Evolutionary conservation across 2,113 vertebrate species (phyloP), one percentile per base, ranked within the genome.

Genomic region (Poeciliopsis turrubarensis): DNA sequence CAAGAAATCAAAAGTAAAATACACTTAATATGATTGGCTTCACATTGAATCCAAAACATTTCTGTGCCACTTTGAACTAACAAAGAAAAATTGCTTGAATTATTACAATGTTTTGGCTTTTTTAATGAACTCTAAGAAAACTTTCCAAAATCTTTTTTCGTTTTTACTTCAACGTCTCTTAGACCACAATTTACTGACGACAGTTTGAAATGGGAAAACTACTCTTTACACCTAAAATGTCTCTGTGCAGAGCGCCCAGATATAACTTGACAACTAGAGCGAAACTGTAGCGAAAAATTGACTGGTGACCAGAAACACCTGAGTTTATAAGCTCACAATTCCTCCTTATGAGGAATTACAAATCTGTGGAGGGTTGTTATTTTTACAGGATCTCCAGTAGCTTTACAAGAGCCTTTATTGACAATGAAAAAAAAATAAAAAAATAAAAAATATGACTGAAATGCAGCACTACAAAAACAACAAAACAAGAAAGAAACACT

Each of bases 401-500:
- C 11, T 39, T 26, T 44, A 19, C 19, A 44, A 41, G 7, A 41
- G 26, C 39, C 10, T 39, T 39, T 25, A 65, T n/a, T 37, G 25
- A 37, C 15, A 6, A n/a, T n/a, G 17, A 12, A 71, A 30, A 9
- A 65, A 22, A 71, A 30, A 25, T 30, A 29, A 27, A 32, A 34
- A 34, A 34, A 34, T 9, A 2, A 31, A 31, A 31, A 31, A 4
- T 12, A 37, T 37, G 10, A 11, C 11, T 37, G 3, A 73, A 37
- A 32, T 12, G 31, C 0, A 57, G 44, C 44, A 3, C 2, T 0
- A 39, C 27, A 57, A 54, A 29, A 29, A 29, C 34, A n/a, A 17
- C 0, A 70, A 17, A 19, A 5, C 32, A 34, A 26, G 41, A 31
- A 32, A 70, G 63, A 75, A 31, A 79, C 69, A 77, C 72, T 81